Evolutionary conservation across 2,888 invertebrate genomes (phyloP), one percentile per base, ranked within the genome.

Genomic region (Nomada lathburiana): DNA sequence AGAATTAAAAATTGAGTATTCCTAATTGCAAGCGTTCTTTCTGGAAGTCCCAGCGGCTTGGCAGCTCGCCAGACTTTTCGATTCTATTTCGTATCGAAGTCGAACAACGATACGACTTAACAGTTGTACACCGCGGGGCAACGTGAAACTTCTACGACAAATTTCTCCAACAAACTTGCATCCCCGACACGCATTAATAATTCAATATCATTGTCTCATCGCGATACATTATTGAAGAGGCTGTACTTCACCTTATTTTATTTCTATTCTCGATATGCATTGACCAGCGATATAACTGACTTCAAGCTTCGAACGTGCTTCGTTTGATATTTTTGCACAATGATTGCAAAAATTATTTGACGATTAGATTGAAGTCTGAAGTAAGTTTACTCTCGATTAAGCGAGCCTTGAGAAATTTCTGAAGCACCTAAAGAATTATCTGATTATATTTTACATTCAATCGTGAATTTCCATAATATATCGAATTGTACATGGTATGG

Each of bases 131-230:
- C 5, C 36, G 16, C 53, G 53, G n/a, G n/a, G 20, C 23, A 2
- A 20, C 42, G 36, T 26, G n/a, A 13, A 72, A 57, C 42, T 77
- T 65, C 44, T 53, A 42, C 50, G 44, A 18, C 52, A 52, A 65
- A 52, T 52, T 65, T 53, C 59, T 44, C 29, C 2, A 10, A 47
- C 60, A 36, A 73, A 57, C 63, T 73, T 74, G 18, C 29, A 18
- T 44, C 29, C 36, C 67, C 16, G 2, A 11, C 4, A 2, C 23
- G 52, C n/a, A 65, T 62, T 77, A 75, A 75, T 77, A 75, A 75
- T 75, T 67, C 64, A 64, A 47, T 44, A 26, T 67, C 65, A 20
- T 67, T 75, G 65, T 75, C 67, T 53, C 75, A 7, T 52, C 50
- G 50, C 53, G 68, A 52, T 16, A 60, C 18, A 26, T 29, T 3